Conservation (phyloP, 2,888 invertebrate genomes). For the Hyles lineata region DNA sequence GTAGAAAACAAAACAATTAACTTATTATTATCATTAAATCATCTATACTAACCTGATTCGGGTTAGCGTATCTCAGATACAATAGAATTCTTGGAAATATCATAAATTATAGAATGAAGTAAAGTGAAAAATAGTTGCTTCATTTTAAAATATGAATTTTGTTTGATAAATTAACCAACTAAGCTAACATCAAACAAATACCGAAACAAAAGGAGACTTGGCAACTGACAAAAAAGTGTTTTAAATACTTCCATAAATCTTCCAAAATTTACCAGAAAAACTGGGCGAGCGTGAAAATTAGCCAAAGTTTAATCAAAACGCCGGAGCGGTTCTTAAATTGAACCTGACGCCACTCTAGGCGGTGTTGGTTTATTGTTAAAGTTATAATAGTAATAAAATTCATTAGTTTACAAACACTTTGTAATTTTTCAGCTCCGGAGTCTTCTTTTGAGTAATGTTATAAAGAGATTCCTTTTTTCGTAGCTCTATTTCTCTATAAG, state of each 20-base stretch:
- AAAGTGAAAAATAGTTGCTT: not conserved
- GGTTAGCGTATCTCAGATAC: too few species aligned
- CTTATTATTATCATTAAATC: too few species aligned
- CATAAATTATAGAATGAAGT: not conserved
- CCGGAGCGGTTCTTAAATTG: constrained; percentile 40
- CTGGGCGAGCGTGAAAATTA: constrained; percentile 30
- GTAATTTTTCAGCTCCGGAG: not conserved
- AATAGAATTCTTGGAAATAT: too few species aligned
- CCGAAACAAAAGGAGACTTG: constrained; percentile 4
- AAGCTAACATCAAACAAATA: not conserved
- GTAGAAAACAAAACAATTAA: too few species aligned
- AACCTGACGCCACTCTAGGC: constrained; percentile 22
- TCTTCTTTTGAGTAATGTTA: too few species aligned
- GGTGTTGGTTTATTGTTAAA: not conserved
- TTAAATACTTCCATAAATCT: constrained; percentile 26
- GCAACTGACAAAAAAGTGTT: constrained; percentile 12
- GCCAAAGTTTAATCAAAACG: constrained; percentile 46
- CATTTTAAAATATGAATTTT: too few species aligned
- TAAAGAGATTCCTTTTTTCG: too few species aligned
- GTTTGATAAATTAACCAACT: not conserved
- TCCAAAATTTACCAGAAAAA: constrained; percentile 2
- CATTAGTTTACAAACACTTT: not conserved
- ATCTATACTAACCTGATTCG: too few species aligned
- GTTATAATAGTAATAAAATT: not conserved
- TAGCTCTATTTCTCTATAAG: too few species aligned